These are phyloP conservation scores for Antrozous pallidus DNA, from an alignment of 2,797 vertebrate species.

Conservation along the genomic window DNA sequence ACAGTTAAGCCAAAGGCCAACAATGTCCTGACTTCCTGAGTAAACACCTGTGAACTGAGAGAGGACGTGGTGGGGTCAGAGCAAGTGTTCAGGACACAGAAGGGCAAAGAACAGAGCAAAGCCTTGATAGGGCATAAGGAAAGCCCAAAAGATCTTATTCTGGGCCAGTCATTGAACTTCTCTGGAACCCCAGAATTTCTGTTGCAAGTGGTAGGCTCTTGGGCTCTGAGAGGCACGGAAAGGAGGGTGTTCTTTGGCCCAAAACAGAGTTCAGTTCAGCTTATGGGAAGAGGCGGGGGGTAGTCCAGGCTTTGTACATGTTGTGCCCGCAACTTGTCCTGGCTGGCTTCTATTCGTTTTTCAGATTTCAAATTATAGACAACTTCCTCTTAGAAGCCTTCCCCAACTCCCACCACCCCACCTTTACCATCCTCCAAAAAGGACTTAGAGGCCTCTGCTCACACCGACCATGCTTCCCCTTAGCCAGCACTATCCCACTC, in stretches of 20 bases:
- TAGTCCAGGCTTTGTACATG: neutral
- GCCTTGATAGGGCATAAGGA: neutral
- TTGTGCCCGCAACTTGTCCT: neutral
- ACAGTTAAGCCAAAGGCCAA: constrained; percentile 33
- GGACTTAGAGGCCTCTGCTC: neutral
- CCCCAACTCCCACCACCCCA: neutral
- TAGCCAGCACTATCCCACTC: neutral
- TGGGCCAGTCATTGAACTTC: neutral
- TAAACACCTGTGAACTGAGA: constrained; percentile 45
- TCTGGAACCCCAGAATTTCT: neutral
- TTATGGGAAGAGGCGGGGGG: neutral
- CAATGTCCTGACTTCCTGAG: constrained; percentile 33
- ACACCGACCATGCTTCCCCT: neutral
- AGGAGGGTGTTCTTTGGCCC: neutral
- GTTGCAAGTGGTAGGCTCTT: neutral
- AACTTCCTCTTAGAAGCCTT: neutral
- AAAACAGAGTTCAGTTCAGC: neutral
- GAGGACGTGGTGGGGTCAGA: constrained; percentile 5
- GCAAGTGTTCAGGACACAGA: neutral
- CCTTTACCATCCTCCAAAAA: neutral
- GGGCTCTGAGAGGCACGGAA: neutral
- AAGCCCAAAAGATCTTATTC: neutral
- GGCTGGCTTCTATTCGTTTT: constrained; percentile 28
- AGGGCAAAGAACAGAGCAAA: neutral
- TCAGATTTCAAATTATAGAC: constrained; percentile 30